phyloP scores from a whole-genome alignment of 2,113 vertebrate species.

The Neodontobutis hainanensis region DNA sequence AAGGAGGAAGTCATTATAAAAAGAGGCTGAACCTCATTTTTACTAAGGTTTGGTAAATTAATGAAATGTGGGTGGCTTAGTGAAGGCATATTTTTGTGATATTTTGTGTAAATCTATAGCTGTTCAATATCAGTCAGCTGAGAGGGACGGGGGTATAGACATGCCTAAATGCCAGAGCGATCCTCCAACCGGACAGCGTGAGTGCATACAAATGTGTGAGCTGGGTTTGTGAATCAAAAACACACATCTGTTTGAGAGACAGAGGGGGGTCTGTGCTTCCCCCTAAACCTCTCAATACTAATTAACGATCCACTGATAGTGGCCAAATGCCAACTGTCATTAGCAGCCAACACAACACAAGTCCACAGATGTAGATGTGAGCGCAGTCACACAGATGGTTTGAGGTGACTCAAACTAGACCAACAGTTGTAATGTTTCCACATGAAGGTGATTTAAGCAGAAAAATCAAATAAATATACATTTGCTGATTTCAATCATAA shows the following conservation, averaged over 20 bases:
- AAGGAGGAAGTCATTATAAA: conserved; percentile 5
- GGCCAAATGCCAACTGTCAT: conserved; percentile 76
- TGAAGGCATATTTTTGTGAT: conserved; percentile 5
- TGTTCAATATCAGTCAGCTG: conserved; percentile 47
- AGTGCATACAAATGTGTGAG: conserved; percentile 14
- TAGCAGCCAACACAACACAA: conserved; percentile 60
- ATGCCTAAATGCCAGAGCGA: conserved; percentile 57
- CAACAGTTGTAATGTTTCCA: conserved; percentile 45
- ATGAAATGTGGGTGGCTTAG: not conserved
- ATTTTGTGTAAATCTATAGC: conserved; percentile 32
- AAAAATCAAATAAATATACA: not conserved
- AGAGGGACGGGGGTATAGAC: conserved; percentile 40
- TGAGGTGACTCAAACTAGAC: conserved; percentile 40
- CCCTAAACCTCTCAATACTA: conserved; percentile 82
- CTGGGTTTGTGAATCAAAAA: conserved; percentile 77
- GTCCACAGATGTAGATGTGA: conserved; percentile 59
- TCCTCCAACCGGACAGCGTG: conserved; percentile 37
- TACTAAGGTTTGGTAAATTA: not conserved
- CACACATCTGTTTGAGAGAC: conserved; percentile 71
- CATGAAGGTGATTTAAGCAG: conserved; percentile 9
- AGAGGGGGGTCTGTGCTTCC: conserved; percentile 68
- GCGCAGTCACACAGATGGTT: conserved; percentile 54
- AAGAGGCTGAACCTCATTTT: not conserved
- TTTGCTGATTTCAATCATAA: not conserved
- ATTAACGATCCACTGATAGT: conserved; percentile 78